A percentile compares a stretch with the other conserved stretches of the same genome.
These are phyloP conservation scores for Orthosia cruda DNA, from an alignment of 2,888 invertebrate genomes.

Conservation along the genomic window DNA sequence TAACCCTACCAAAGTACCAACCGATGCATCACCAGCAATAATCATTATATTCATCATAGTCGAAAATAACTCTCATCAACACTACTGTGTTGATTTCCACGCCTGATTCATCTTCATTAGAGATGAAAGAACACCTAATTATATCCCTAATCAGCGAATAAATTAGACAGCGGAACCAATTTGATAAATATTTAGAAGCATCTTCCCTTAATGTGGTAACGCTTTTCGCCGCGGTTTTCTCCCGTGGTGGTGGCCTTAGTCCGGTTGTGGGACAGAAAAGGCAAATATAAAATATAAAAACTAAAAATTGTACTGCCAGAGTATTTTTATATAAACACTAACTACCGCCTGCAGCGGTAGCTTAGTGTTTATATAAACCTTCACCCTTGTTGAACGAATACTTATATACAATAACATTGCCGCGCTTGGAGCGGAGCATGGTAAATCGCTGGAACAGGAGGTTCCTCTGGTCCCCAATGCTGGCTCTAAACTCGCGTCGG, in stretches of 20 bases:
- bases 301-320: not conserved
- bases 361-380: too few species aligned
- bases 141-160: conserved; percentile 19
- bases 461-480: too few species aligned
- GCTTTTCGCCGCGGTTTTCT: not conserved
- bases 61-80: conserved; percentile 36
- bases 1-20: conserved; percentile 9
- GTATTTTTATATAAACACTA: too few species aligned
- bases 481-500: too few species aligned
- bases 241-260: too few species aligned
- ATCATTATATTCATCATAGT: conserved; percentile 7
- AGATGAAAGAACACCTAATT: conserved; percentile 43
- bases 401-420: too few species aligned
- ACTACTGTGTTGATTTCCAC: conserved; percentile 25
- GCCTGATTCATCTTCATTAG: conserved; percentile 40
- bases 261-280: too few species aligned
- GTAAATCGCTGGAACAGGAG: too few species aligned
- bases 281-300: too few species aligned
- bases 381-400: too few species aligned
- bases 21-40: conserved; percentile 2
- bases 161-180: conserved; percentile 32
- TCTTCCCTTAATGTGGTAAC: not conserved
- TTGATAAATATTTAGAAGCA: conserved; percentile 7
- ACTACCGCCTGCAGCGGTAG: too few species aligned
- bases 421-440: too few species aligned